Base-by-base conservation (phyloP, 2,888 invertebrate species). In the Pristionchus japonicus region DNA sequence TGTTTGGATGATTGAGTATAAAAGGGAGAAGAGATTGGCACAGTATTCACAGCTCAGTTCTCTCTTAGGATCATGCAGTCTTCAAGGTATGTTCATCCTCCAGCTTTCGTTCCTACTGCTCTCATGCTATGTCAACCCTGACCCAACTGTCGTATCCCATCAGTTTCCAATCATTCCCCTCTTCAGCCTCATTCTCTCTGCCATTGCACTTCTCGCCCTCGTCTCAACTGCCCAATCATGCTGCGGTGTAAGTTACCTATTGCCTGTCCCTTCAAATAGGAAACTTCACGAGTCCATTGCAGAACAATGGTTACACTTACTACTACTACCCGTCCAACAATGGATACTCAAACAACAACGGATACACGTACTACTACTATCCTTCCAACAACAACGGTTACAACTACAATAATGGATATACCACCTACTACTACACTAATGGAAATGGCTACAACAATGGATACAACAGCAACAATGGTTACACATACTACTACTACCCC, bases 401-500 rank as follows among this genome's bases (percentile, higher is more conserved):
- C 47, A 40, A n/a, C n/a, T n/a, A 37, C 47, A 82, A 82, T 49
- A 74, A 74, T 74, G 74, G 74, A 61, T 84, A 57, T n/a, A 84
- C 84, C 13, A 61, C 57, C n/a, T 84, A 84, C 61, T 43, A 37
- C 61, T 37, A 34, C n/a, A n/a, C n/a, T n/a, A 37, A 57, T 31
- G 23, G 17, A 34, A 84, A 84, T 61, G 84, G 84, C 9, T 84
- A 84, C 84, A 61, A n/a, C 34, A 84, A 84, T 47, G 84, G 84
- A 15, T 84, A 84, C 43, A 40, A 31, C 37, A 23, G n/a, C n/a
- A 52, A 37, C 31, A 37, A 61, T 43, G 40, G 40, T 7, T 86
- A 86, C 86, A 49, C 67, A 7, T 86, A 86, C 47, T 86, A 67
- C 49, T 47, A 43, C 49, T 85, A 85, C n/a, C 64, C 57, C 86